A percentile compares a stretch with the other conserved stretches of the same genome.
Conservation (phyloP, 2,888 invertebrate genomes). For the Microctonus brassicae region DNA sequence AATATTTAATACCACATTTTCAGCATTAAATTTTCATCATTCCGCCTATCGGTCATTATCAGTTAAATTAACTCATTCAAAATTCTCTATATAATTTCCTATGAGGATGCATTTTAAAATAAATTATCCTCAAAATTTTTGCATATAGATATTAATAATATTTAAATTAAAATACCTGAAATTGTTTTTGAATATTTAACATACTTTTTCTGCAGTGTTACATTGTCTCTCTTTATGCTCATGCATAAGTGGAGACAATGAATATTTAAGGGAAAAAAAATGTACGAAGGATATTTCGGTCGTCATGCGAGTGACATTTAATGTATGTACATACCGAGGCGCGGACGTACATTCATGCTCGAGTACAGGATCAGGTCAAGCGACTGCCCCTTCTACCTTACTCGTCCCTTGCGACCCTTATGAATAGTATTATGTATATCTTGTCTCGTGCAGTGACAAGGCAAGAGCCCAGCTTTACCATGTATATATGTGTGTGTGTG, state of each 20-base stretch:
- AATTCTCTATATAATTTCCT: too few relatives aligned
- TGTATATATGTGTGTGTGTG: constrained; percentile 14
- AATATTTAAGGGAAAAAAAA: neutral
- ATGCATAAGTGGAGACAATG: neutral
- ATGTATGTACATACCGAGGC: neutral
- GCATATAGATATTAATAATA: too few relatives aligned
- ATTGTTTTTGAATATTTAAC: neutral
- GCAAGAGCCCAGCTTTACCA: neutral
- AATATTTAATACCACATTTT: constrained; percentile 53
- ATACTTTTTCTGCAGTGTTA: neutral
- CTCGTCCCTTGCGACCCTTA: constrained; percentile 18
- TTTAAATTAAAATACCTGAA: too few relatives aligned
- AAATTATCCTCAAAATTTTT: too few relatives aligned
- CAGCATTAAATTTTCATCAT: constrained; percentile 48
- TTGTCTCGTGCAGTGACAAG: constrained; percentile 15
- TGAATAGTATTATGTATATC: constrained; percentile 43
- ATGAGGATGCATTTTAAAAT: too few relatives aligned
- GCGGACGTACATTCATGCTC: neutral
- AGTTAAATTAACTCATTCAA: neutral
- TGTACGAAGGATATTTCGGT: neutral
- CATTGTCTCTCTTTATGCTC: neutral
- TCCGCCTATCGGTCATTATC: neutral
- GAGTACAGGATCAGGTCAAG: constrained; percentile 5
- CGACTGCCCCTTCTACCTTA: constrained; percentile 21
- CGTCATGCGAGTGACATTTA: neutral